Percentiles rank a stretch among this genome's conserved stretches.
Evolutionary conservation across 2,888 invertebrate genomes (phyloP).

Genomic region (Drosophila hamatofila): DNA sequence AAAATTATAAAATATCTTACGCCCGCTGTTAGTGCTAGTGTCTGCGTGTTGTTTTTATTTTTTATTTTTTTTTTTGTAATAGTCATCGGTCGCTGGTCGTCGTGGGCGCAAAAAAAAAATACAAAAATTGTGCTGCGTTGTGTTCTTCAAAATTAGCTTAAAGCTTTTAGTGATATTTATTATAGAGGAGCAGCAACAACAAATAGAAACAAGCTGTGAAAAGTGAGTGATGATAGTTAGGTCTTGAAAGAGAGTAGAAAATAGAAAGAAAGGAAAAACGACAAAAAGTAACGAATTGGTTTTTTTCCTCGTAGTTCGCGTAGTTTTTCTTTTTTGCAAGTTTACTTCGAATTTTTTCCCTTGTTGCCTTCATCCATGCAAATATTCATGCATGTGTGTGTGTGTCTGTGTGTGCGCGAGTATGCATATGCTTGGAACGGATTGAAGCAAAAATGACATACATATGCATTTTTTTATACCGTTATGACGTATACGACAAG

Average conservation of each 20-base stretch:
- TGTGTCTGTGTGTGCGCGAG: neutral
- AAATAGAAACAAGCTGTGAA: conserved; percentile 42
- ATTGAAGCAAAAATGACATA: conserved; percentile 19
- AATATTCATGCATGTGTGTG: neutral
- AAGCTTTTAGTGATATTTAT: conserved; percentile 54
- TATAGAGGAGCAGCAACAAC: conserved; percentile 34
- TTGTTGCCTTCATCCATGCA: conserved; percentile 36
- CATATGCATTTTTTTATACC: conserved; percentile 27
- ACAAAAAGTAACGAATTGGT: conserved; percentile 24
- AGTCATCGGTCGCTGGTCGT: conserved; percentile 55
- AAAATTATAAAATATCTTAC: conserved; percentile 53
- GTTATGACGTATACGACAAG: conserved; percentile 38
- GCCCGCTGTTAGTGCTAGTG: conserved; percentile 48
- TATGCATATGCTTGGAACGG: conserved; percentile 12
- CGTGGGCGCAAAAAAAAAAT: conserved; percentile 48
- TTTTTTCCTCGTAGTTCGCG: conserved; percentile 16
- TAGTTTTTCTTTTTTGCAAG: conserved; percentile 9
- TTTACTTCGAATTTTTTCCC: conserved; percentile 33
- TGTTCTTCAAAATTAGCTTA: conserved; percentile 47
- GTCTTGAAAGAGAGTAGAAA: conserved; percentile 10
- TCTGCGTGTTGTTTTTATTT: conserved; percentile 35
- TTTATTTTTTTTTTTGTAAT: conserved; percentile 35
- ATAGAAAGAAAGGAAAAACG: conserved; percentile 3
- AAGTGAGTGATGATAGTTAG: conserved; percentile 52
- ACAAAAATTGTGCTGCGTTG: conserved; percentile 40